Percentiles rank a stretch among this genome's conserved stretches.
Evolutionary conservation across 2,797 vertebrate genomes (phyloP).

Genomic region (Apogon talboti): DNA sequence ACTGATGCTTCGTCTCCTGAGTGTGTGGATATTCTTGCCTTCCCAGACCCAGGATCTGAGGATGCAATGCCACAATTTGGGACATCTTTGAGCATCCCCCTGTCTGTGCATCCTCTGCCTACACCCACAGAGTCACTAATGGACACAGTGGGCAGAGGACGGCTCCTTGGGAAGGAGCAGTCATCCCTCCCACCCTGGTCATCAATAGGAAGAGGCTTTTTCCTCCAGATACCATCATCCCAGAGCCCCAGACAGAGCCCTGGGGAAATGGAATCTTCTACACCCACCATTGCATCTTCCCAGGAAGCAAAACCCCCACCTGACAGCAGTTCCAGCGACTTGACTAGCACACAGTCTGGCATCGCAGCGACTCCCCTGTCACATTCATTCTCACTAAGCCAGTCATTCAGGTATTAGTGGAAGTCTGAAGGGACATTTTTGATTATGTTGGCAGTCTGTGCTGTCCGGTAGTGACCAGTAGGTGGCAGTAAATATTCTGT

Average conservation of each 20-base stretch:
- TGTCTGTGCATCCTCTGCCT: background rate
- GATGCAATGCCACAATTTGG: constrained; percentile 8
- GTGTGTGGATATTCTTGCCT: constrained; percentile 4
- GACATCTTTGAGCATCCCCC: background rate
- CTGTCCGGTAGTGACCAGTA: constrained; percentile 59
- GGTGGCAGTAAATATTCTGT: constrained; percentile 74
- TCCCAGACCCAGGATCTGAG: background rate
- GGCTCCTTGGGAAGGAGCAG: constrained; percentile 19
- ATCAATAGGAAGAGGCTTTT: constrained; percentile 59
- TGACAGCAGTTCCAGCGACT: background rate
- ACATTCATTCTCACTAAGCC: constrained; percentile 1
- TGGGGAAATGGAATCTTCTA: constrained; percentile 4
- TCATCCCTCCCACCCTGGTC: constrained; percentile 8
- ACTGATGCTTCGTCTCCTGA: background rate
- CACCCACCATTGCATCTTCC: background rate
- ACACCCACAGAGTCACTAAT: constrained; percentile 2
- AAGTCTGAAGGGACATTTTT: background rate
- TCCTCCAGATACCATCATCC: constrained; percentile 43
- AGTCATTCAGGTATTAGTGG: constrained; percentile 46
- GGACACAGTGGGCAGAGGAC: constrained; percentile 48
- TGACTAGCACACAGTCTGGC: constrained; percentile 4
- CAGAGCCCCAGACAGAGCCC: constrained; percentile 20
- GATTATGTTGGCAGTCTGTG: constrained; percentile 9
- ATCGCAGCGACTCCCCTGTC: constrained; percentile 8
- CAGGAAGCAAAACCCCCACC: background rate